Base-by-base conservation (phyloP, 2,113 vertebrate genomes). In the Mobula birostris region DNA sequence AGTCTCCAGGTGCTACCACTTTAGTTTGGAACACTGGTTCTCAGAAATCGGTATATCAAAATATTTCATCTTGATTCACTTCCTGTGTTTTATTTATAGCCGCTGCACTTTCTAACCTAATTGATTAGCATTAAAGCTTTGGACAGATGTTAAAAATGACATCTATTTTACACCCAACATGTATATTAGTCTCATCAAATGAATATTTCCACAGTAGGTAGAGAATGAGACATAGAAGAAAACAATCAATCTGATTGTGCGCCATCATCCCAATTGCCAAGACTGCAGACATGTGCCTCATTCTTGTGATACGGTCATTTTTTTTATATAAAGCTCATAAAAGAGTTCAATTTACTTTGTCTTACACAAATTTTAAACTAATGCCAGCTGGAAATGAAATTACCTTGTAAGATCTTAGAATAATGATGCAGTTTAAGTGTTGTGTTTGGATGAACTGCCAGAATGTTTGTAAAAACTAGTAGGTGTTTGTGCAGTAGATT, bases 401-500 rank as follows among this genome's bases (percentile, higher is more conserved):
- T 95, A 96, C 95, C 96, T 96, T 96, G 95, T 96, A 96, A 97
- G 97, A 96, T 96, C 95, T 95, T 96, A 96, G 97, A 97, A 97
- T 96, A 96, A 97, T 96, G 96, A 97, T 96, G 97, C 97, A 97
- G 97, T 95, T 97, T 97, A 98, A 98, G 98, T 98, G 98, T 97
- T 98, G 97, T 98, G 97, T 99, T 98, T 98, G 96, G 96, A 97
- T 97, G 97, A 97, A 96, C 97, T 98, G 98, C 97, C 98, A 98
- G 97, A 97, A 97, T 97, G 97, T 98, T 98, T 97, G 97, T 97
- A 98, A 97, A 98, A 98, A 98, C 97, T 98, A 97, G 97, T 97
- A 98, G 97, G 97, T 98, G 98, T 98, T 98, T 98, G 97, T 98
- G 96, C 97, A 97, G 97, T 96, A 96, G 96, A 98, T 97, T 98